A percentile compares a stretch with the other conserved stretches of the same genome.
Evolutionary conservation across 2,888 invertebrate species (phyloP).

Genomic region (Heteropelma amictum): DNA sequence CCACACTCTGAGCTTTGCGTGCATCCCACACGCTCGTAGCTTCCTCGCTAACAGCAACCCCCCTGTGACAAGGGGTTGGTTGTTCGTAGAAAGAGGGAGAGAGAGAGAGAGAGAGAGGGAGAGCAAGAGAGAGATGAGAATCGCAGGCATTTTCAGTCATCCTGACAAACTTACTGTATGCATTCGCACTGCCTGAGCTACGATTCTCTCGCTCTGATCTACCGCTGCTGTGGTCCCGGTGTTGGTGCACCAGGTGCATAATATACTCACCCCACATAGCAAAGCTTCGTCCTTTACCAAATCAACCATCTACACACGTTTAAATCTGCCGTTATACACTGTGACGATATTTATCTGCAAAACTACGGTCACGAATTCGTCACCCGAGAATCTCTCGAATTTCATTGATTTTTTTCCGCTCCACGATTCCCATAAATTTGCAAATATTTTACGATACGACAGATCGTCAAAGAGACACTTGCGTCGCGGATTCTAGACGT

Average conservation of each 20-base stretch:
- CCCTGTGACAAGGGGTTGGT: slow-evolving; percentile 32
- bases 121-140: background rate
- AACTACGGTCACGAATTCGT: slow-evolving; percentile 15
- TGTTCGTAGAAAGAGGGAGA: slow-evolving; percentile 3
- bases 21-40: slow-evolving; percentile 22
- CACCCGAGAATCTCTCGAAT: slow-evolving; percentile 12
- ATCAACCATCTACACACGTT: background rate
- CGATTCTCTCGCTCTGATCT: slow-evolving; percentile 71
- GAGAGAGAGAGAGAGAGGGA: slow-evolving; percentile 13
- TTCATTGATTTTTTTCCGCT: slow-evolving; percentile 20
- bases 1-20: background rate
- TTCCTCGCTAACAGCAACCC: slow-evolving; percentile 50
- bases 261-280: slow-evolving; percentile 7
- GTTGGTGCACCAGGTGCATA: slow-evolving; percentile 39
- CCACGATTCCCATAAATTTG: background rate
- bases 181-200: slow-evolving; percentile 66
- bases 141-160: slow-evolving; percentile 48
- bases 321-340: background rate
- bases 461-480: too few species aligned
- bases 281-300: slow-evolving; percentile 10
- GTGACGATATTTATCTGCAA: slow-evolving; percentile 43
- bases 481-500: background rate
- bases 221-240: slow-evolving; percentile 54
- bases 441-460: too few species aligned
- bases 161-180: slow-evolving; percentile 55